Conservation (phyloP, 2,113 vertebrate genomes). For the Pterocles burchelli region DNA sequence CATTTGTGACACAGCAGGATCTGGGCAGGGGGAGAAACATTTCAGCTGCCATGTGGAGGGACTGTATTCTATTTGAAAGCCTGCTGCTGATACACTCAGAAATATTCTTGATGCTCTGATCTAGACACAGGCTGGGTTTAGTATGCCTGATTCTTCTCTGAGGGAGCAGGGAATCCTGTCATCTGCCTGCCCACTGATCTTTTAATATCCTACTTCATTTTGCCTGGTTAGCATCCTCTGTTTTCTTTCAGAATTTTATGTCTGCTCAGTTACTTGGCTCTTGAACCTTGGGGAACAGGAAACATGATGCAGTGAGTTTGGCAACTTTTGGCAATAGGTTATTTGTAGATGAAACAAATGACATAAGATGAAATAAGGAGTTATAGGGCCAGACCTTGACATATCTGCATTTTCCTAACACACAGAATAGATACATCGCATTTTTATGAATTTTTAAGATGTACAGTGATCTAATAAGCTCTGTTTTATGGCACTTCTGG, state of each 20-base stretch:
- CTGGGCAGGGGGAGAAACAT: neutral
- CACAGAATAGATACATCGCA: neutral
- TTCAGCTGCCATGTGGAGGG: neutral
- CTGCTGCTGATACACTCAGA: neutral
- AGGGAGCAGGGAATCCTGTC: neutral
- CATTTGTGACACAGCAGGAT: neutral
- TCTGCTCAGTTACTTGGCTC: neutral
- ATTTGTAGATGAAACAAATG: neutral
- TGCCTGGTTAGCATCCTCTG: neutral
- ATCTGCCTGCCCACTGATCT: neutral
- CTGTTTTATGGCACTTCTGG: neutral
- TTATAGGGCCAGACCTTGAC: neutral
- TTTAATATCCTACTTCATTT: neutral
- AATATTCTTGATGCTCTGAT: neutral
- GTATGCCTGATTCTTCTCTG: neutral
- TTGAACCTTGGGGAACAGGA: neutral
- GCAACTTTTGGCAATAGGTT: neutral
- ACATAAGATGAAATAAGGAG: neutral
- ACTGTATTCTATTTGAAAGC: neutral
- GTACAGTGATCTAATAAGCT: neutral
- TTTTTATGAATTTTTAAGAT: neutral
- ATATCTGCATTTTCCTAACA: neutral
- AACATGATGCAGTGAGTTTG: neutral
- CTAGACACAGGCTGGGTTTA: neutral
- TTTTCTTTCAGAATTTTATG: neutral